Conservation (phyloP, 2,797 vertebrate species). For the Remorina albescens region DNA sequence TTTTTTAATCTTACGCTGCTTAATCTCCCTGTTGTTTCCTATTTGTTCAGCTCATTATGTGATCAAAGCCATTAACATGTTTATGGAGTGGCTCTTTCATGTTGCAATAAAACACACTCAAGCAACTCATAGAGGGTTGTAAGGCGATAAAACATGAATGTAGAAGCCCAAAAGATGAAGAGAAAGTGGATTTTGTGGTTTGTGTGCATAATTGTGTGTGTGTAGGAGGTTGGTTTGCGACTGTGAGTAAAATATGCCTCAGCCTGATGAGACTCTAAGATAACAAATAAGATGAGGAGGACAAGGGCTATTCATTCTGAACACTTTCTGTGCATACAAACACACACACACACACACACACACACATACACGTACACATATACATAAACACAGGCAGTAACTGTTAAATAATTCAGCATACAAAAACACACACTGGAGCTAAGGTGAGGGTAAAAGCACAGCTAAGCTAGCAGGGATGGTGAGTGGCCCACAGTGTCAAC, state of each 20-base stretch:
- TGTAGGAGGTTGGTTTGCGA: background rate
- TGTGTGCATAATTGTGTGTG: constrained; percentile 9
- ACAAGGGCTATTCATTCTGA: constrained; percentile 62
- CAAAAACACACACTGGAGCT: constrained; percentile 79
- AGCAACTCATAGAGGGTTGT: constrained; percentile 58
- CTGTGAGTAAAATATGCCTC: constrained; percentile 49
- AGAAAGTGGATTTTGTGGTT: constrained; percentile 21
- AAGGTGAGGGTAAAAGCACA: constrained; percentile 74
- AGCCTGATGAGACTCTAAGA: constrained; percentile 63
- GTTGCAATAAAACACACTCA: constrained; percentile 74
- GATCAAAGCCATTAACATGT: constrained; percentile 81
- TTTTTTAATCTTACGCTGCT: constrained; percentile 55
- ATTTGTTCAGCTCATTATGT: constrained; percentile 81
- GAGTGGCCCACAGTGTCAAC: constrained; percentile 74
- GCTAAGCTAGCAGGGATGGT: constrained; percentile 74
- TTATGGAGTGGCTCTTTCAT: constrained; percentile 78
- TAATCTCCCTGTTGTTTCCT: constrained; percentile 78
- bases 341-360: constrained; percentile 17
- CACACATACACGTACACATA: constrained; percentile 38
- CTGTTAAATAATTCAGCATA: constrained; percentile 78
- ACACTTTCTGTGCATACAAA: constrained; percentile 45
- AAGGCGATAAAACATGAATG: constrained; percentile 71
- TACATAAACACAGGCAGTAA: constrained; percentile 49
- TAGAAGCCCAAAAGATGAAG: constrained; percentile 45
- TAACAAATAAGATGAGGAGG: constrained; percentile 55